Evolutionary conservation across 2,888 invertebrate species (phyloP).

Genomic region (Desoria tigrina): DNA sequence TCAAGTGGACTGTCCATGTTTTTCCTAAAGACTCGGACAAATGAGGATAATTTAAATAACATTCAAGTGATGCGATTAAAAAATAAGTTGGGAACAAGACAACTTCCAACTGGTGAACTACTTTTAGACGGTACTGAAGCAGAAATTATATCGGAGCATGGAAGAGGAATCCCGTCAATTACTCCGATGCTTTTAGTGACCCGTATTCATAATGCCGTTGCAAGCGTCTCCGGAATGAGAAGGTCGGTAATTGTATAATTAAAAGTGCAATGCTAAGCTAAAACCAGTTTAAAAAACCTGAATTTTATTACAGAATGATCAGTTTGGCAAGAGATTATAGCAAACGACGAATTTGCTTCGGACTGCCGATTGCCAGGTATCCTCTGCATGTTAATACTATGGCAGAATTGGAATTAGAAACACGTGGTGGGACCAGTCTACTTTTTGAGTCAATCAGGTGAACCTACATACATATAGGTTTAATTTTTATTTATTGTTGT

Average conservation of each 20-base stretch:
- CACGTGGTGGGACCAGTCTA: conserved; percentile 59
- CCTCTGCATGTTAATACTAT: conserved; percentile 61
- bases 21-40: conserved; percentile 58
- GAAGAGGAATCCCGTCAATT: conserved; percentile 61
- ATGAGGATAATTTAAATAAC: conserved; percentile 58
- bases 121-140: conserved; percentile 61
- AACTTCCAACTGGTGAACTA: conserved; percentile 63
- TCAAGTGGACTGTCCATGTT: conserved; percentile 61
- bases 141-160: conserved; percentile 58
- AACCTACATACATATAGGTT: background rate
- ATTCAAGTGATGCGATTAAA: conserved; percentile 62
- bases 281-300: background rate
- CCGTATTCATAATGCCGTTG: conserved; percentile 61
- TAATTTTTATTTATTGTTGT: conserved; percentile 7
- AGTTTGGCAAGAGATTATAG: conserved; percentile 61
- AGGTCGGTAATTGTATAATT: conserved; percentile 55
- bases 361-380: conserved; percentile 58
- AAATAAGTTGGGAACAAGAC: conserved; percentile 63
- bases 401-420: conserved; percentile 61
- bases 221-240: conserved; percentile 58
- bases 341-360: conserved; percentile 60
- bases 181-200: conserved; percentile 62
- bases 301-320: conserved; percentile 56
- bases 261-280: background rate
- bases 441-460: conserved; percentile 59